Evolutionary conservation across 2,888 invertebrate species (phyloP), one percentile per base, ranked within the genome.

Genomic region (Esperia sulphurella): DNA sequence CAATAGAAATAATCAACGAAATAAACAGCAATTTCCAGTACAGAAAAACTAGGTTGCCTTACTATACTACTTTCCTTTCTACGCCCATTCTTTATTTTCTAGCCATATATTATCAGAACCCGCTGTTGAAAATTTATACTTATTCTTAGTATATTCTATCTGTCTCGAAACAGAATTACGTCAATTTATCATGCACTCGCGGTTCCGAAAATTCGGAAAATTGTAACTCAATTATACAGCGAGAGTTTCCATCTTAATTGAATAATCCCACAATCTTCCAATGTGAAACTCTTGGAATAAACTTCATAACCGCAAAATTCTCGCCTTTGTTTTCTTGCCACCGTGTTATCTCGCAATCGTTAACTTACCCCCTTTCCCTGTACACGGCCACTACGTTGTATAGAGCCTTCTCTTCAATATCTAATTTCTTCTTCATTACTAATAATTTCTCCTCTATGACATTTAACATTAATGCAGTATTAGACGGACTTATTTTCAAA

Each of bases 341-440:
- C 14, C 10, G 10, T 12, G 9, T 21, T 37, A 37, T 45, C 14
- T 14, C 48, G 8, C 4, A 13, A 3, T n/a, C 39, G 13, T 45
- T 45, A 43, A 68, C 79, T 71, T 44, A 88, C 88, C 88, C 88
- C 51, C 88, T 71, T 54, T 82, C 80, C 42, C 88, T 69, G 52
- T 85, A 88, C 21, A 83, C 79, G 9, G 75, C 61, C 13, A 87
- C 85, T 21, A 65, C 87, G 57, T 87, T 87, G 66, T 71, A 86
- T 56, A 87, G 71, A 44, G 83, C 68, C 61, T 56, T 79, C 58
- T 87, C 86, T 52, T 72, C 70, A 1, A 31, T n/a, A 8, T 8
- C 28, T n/a, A 62, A 68, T 66, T 70, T 69, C 51, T 65, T 65
- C 57, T 55, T 68, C 70, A 78, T 77, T 33, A 43, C 57, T 38